Evolutionary conservation across 2,888 invertebrate genomes (phyloP), one percentile per base, ranked within the genome.

Genomic region (Aelia acuminata): DNA sequence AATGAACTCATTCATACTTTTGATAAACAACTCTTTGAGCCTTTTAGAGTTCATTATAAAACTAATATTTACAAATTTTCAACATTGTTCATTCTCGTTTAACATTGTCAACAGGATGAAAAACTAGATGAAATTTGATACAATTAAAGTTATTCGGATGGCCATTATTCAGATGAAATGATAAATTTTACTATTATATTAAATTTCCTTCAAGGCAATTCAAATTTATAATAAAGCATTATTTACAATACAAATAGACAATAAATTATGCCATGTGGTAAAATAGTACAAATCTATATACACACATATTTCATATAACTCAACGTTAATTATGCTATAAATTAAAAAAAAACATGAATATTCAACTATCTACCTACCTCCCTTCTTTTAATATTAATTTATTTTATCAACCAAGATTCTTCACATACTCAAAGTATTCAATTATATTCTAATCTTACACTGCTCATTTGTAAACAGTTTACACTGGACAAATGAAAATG

Each of bases 21-120:
- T 43, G 39, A 20, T 39, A 39, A 39, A 70, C 63, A 70, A 80
- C 80, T 80, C 80, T 80, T 80, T 80, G 80, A 80, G 80, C 80
- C 75, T 80, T 47, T 22, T n/a, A 80, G 80, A 80, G 43, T 80
- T 80, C 80, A 80, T 80, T 80, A n/a, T 43, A 47, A 80, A n/a
- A 80, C 80, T 80, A 70, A 70, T 70, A 80, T 80, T 80, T 80
- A 80, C 80, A 80, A 80, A 4, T 80, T 80, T 15, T 80, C 18
- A 70, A 35, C 63, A 35, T 20, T 70, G 63, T 35, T 70, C 31
- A 70, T 20, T 70, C 4, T 70, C 18, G 18, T 31, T 70, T 35
- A 20, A 4, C 13, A 63, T 15, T 15, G n/a, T 8, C 53, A 57
- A 13, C 57, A 57, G 57, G 13, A 13, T 57, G n/a, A 22, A 26